phyloP scores from a whole-genome alignment of 2,888 invertebrate species.

The Pristionchus exspectatus region DNA sequence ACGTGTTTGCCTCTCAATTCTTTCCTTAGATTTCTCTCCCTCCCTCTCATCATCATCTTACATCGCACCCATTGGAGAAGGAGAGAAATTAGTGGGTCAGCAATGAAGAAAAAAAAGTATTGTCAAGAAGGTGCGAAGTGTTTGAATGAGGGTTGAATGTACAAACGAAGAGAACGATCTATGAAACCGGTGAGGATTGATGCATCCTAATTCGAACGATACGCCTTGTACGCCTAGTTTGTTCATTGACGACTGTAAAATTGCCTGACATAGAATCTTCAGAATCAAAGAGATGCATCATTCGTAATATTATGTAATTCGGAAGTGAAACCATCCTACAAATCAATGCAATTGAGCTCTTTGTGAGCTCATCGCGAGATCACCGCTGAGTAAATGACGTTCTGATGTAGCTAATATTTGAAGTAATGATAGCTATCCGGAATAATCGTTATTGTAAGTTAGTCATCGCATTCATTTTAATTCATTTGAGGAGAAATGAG shows the following conservation, averaged over 20 bases:
- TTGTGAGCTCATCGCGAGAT: no score
- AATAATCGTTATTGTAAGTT: no score
- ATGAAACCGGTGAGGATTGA: background rate
- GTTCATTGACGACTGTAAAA: background rate
- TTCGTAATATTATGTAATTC: no score
- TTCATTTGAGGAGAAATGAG: background rate
- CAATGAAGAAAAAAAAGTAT: constrained; percentile 44
- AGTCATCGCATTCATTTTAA: no score
- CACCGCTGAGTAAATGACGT: no score
- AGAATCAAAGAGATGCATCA: background rate
- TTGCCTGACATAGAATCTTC: background rate
- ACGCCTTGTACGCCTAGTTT: background rate
- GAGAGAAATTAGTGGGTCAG: constrained; percentile 35
- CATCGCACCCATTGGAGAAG: constrained; percentile 26
- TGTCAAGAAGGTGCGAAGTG: constrained; percentile 58
- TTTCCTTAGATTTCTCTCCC: background rate
- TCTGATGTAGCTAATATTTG: no score
- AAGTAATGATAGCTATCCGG: no score
- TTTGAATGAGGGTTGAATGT: constrained; percentile 56
- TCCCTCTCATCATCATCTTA: background rate
- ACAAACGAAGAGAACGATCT: background rate
- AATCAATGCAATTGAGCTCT: no score
- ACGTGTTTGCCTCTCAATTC: constrained; percentile 21
- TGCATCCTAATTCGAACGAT: background rate
- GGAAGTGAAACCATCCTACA: no score